phyloP scores from a whole-genome alignment of 2,888 invertebrate species.

The Trachelus stipa region DNA sequence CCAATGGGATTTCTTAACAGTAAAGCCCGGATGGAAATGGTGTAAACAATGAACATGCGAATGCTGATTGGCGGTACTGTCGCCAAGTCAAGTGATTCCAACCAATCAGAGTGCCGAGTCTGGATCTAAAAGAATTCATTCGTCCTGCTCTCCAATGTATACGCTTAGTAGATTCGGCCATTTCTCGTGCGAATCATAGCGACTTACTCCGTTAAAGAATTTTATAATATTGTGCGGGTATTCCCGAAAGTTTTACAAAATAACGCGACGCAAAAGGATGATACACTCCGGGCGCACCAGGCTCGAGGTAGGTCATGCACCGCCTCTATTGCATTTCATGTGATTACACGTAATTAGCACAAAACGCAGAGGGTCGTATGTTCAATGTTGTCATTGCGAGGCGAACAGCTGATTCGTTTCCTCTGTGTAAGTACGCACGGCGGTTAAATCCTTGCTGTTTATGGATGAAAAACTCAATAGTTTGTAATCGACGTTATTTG shows the following conservation, averaged over 20 bases:
- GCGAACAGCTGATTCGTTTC: slow-evolving; percentile 61
- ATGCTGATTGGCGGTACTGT: slow-evolving; percentile 53
- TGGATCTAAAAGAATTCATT: slow-evolving; percentile 27
- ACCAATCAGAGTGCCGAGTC: slow-evolving; percentile 36
- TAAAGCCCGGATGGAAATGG: slow-evolving; percentile 50
- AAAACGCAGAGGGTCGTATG: slow-evolving; percentile 35
- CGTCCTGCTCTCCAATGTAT: slow-evolving; percentile 14
- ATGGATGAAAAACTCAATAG: too few species aligned
- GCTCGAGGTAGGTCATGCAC: slow-evolving; percentile 63
- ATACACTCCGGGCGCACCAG: slow-evolving; percentile 67
- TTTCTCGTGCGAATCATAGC: slow-evolving; percentile 60
- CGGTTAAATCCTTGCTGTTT: background rate
- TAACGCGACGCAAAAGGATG: slow-evolving; percentile 67
- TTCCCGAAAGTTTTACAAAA: slow-evolving; percentile 61
- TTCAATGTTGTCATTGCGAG: slow-evolving; percentile 63
- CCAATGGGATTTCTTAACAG: slow-evolving; percentile 30
- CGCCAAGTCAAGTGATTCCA: slow-evolving; percentile 53
- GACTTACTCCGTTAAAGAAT: slow-evolving; percentile 34
- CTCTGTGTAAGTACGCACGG: slow-evolving; percentile 5
- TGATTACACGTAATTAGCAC: background rate
- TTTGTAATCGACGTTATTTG: background rate
- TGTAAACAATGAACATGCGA: slow-evolving; percentile 54
- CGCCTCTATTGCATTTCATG: slow-evolving; percentile 27
- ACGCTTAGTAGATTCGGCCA: slow-evolving; percentile 61
- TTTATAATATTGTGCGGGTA: slow-evolving; percentile 55